phyloP scores from a whole-genome alignment of 2,113 vertebrate genomes.

The Cinclus mexicanus region DNA sequence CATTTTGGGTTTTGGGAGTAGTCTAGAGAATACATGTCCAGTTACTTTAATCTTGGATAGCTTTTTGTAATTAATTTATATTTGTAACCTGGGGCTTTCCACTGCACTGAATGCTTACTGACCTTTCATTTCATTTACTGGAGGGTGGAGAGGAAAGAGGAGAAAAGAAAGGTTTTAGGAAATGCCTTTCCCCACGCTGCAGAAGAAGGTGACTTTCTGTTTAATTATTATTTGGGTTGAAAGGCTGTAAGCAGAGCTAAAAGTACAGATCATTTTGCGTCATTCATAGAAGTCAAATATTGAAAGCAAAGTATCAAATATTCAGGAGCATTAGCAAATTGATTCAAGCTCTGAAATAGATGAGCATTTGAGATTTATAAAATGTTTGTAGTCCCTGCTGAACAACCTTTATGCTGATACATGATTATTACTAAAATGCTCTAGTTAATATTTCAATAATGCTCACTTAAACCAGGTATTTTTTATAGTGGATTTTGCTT shows the following conservation, averaged over 20 bases:
- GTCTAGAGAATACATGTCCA: neutral
- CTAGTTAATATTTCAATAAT: neutral
- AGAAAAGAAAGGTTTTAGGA: slow-evolving; percentile 41
- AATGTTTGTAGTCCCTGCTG: neutral
- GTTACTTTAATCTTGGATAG: neutral
- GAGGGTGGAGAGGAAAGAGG: slow-evolving; percentile 34
- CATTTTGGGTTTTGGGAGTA: neutral
- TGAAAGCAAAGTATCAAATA: neutral
- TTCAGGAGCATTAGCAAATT: neutral
- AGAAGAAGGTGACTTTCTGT: neutral
- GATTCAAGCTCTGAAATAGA: neutral
- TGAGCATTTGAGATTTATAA: neutral
- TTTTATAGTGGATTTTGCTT: neutral
- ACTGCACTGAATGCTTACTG: slow-evolving; percentile 3
- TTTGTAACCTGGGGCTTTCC: slow-evolving; percentile 17
- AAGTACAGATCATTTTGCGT: neutral
- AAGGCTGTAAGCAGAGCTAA: neutral
- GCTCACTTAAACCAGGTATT: neutral
- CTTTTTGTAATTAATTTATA: slow-evolving; percentile 3
- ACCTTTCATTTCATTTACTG: slow-evolving; percentile 36
- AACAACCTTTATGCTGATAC: neutral
- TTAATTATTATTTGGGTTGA: neutral
- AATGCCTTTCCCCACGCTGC: slow-evolving; percentile 34
- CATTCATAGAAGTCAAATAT: neutral
- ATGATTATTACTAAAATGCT: neutral